Conservation (phyloP, 2,113 vertebrate species). For the Anser brachyrhynchus region DNA sequence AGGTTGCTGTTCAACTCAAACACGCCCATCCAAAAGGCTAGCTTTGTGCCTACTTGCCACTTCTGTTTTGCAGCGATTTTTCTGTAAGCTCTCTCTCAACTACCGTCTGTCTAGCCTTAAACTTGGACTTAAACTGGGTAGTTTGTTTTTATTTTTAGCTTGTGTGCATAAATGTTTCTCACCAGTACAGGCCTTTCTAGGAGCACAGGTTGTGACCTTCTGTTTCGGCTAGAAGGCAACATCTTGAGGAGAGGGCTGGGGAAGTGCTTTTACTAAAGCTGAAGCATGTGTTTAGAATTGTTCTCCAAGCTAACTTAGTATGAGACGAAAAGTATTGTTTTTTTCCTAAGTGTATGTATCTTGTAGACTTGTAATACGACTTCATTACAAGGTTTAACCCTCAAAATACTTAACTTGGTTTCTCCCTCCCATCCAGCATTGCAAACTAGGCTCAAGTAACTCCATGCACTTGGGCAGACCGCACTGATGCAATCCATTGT, state of each 20-base stretch:
- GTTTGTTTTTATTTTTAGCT: not conserved
- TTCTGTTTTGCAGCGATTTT: not conserved
- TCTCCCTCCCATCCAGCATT: not conserved
- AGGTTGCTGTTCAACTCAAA: not conserved
- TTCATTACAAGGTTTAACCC: not conserved
- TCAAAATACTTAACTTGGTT: not conserved
- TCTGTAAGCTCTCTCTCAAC: not conserved
- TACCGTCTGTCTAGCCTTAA: not conserved
- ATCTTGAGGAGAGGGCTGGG: not conserved
- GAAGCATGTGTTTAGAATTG: not conserved
- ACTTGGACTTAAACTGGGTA: not conserved
- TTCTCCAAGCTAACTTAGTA: not conserved
- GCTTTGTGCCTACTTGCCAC: not conserved
- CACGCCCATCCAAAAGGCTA: not conserved
- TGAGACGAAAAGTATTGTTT: not conserved
- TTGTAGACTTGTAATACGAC: not conserved
- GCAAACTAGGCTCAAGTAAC: not conserved
- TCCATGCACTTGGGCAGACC: not conserved
- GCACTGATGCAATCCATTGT: not conserved
- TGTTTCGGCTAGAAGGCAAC: not conserved
- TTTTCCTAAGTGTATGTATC: not conserved
- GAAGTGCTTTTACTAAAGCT: not conserved
- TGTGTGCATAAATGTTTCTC: not conserved
- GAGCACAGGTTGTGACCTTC: not conserved
- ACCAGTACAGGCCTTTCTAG: not conserved